phyloP scores from a whole-genome alignment of 2,797 vertebrate species.

The Melanotaenia parkinsoni region DNA sequence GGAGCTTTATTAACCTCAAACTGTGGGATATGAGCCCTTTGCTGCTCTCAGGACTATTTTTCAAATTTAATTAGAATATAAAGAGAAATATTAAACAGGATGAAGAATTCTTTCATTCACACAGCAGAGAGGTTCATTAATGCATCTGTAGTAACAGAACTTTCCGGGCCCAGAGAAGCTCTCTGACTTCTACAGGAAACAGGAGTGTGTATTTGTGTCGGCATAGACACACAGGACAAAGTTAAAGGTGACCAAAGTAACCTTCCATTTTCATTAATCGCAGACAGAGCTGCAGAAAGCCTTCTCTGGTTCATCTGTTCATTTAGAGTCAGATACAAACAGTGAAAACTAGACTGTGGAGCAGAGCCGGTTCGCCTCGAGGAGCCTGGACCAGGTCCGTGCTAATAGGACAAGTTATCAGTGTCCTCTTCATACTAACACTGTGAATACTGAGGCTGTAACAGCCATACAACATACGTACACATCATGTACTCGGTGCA shows the following conservation, averaged over 20 bases:
- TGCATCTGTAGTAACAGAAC: conserved; percentile 47
- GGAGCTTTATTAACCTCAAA: no score
- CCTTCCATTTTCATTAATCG: conserved; percentile 74
- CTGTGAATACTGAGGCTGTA: conserved; percentile 12
- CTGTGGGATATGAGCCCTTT: no score
- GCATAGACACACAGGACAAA: conserved; percentile 35
- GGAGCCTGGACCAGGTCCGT: conserved; percentile 47
- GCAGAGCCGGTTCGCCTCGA: conserved; percentile 35
- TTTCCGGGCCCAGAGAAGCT: conserved; percentile 39
- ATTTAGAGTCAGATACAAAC: conserved; percentile 28
- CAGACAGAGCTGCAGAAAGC: conserved; percentile 53
- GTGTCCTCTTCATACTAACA: conserved; percentile 55
- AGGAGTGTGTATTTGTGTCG: conserved; percentile 14
- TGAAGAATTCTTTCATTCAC: no score
- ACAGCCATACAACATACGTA: neutral
- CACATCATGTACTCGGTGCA: neutral
- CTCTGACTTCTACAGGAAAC: conserved; percentile 30
- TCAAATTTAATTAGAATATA: no score
- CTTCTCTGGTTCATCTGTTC: conserved; percentile 71
- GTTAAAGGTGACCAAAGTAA: conserved; percentile 70
- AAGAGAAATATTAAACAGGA: no score
- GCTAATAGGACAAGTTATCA: conserved; percentile 74
- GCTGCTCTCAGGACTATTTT: no score
- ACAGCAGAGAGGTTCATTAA: conserved; percentile 67
- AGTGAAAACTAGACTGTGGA: conserved; percentile 37